phyloP scores from a whole-genome alignment of 2,888 invertebrate genomes.

The Agrochola macilenta region DNA sequence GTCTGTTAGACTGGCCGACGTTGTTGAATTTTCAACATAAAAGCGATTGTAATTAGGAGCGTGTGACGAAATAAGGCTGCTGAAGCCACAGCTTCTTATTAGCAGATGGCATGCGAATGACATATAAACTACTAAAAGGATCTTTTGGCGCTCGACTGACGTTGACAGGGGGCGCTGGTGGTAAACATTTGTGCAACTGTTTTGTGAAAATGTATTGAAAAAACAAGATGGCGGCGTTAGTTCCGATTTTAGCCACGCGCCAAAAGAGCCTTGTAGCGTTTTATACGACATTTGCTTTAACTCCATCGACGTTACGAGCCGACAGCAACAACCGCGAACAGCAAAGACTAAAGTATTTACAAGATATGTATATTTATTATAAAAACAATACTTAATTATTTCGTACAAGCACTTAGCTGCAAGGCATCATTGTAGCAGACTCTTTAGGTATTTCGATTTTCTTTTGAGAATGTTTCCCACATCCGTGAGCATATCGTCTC shows the following conservation, averaged over 20 bases:
- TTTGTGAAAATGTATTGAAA: neutral
- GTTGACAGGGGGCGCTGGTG: neutral
- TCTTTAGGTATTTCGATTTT: constrained; percentile 90
- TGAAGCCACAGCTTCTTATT: constrained; percentile 25
- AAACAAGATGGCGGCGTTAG: neutral
- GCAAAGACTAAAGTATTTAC: constrained; percentile 73
- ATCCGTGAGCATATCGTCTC: constrained; percentile 87
- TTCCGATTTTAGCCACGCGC: neutral
- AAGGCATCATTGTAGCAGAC: constrained; percentile 80
- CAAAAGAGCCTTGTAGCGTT: neutral
- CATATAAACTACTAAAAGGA: neutral
- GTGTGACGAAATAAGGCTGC: constrained; percentile 18
- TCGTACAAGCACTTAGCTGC: constrained; percentile 63
- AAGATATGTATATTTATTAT: constrained; percentile 77
- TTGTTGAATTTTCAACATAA: neutral
- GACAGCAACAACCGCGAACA: constrained; percentile 47
- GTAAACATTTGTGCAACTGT: neutral
- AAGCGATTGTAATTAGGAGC: neutral
- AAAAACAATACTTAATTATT: constrained; percentile 65
- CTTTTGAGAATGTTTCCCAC: constrained; percentile 88
- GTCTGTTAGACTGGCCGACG: too few species aligned
- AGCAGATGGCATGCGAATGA: constrained; percentile 4
- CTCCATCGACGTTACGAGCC: constrained; percentile 10
- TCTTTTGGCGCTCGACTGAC: neutral
- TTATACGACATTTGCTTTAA: neutral